phyloP scores from a whole-genome alignment of 2,888 invertebrate genomes.

The Neria commutata region DNA sequence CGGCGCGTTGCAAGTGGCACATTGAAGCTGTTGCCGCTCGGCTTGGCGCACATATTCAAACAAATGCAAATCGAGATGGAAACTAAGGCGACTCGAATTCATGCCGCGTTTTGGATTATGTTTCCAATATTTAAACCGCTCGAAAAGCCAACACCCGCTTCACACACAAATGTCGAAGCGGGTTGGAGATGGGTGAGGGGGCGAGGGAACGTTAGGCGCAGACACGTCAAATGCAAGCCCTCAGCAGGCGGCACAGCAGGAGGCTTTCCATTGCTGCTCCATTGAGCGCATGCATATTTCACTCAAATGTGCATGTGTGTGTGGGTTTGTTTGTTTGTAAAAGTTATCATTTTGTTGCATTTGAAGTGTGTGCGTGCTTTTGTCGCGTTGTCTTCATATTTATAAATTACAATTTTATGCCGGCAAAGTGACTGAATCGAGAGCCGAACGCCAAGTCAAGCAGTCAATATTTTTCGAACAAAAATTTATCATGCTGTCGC shows the following conservation, averaged over 20 bases:
- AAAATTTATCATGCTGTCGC: neutral
- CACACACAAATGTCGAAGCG: too few relatives aligned
- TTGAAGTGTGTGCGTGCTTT: neutral
- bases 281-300: neutral
- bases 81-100: too few relatives aligned
- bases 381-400: neutral
- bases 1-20: neutral
- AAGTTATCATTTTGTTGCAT: neutral
- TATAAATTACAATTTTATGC: too few relatives aligned
- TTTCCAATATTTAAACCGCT: neutral
- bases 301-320: too few relatives aligned
- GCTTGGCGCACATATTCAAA: neutral
- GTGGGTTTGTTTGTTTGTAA: neutral
- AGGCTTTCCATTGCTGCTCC: neutral
- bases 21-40: too few relatives aligned
- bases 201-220: neutral
- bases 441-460: neutral
- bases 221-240: neutral
- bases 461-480: neutral
- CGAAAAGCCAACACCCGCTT: neutral
- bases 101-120: neutral
- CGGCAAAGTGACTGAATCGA: too few relatives aligned
- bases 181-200: neutral
- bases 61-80: neutral
- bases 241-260: neutral